Evolutionary conservation across 2,888 invertebrate species (phyloP), one percentile per base, ranked within the genome.

Genomic region (Drosophila meridionalis): DNA sequence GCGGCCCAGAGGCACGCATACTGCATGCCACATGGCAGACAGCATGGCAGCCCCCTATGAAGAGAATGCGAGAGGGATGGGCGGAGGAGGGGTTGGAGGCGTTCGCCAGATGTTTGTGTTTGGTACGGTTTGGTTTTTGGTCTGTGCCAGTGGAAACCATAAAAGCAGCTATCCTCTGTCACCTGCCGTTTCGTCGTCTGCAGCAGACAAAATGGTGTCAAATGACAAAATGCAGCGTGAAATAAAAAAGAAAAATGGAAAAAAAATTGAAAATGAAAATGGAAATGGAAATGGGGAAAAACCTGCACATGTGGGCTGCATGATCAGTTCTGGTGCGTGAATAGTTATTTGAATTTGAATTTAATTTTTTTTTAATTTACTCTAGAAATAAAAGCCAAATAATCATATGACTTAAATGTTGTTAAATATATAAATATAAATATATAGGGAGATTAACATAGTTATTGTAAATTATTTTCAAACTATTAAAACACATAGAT

Each of bases 181-280:
- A 79, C 56, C 62, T 70, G 70, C 50, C 71, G 30, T 66, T 66
- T 63, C 68, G 64, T 57, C 58, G 72, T 64, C 71, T 72, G 70
- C 68, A 61, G 66, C 76, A 78, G 87, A 79, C 88, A 74, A 85
- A 87, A 87, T 87, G 85, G 87, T 87, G 90, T 87, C 88, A 83
- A 85, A 89, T 87, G 82, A 78, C 86, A 85, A 79, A 87, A 73
- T 80, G 87, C 89, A 86, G 73, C 77, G 89, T 79, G 78, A 79
- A 82, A 73, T 73, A 56, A 56, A 56, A 32, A 56, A 69, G 62
- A 48, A 68, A 67, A 50, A 47, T 32, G n/a, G n/a, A n/a, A 30
- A 9, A 5, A 69, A 76, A 75, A 67, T 40, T 40, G 28, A 26
- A 58, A 45, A 34, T 45, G 60, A 56, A 73, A 82, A 76, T 73